Conservation (phyloP, 2,113 vertebrate genomes). For the Rhadina sibilatrix region DNA sequence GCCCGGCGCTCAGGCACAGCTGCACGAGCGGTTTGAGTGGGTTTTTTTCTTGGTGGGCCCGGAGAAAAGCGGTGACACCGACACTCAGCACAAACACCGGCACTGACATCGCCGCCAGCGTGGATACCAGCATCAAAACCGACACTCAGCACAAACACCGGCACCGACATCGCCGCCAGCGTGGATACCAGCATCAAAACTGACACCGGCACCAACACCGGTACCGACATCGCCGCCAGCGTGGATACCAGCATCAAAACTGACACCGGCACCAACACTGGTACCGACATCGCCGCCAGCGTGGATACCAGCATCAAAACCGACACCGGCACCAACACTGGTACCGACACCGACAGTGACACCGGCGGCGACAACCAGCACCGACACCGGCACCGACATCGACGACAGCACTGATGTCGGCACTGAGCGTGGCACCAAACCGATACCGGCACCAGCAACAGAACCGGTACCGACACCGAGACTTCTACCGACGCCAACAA, state of each 20-base stretch:
- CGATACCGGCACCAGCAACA: rapidly evolving
- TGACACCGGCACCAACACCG: not conserved
- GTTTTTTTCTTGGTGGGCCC: not conserved
- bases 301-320: not conserved
- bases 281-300: not conserved
- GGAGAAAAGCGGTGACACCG: rapidly evolving
- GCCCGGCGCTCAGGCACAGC: not conserved
- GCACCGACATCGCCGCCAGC: too few relatives aligned
- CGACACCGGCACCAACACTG: not conserved
- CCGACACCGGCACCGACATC: not conserved
- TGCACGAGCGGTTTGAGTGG: conserved; percentile 7
- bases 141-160: not conserved
- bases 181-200: too few relatives aligned
- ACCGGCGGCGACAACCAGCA: not conserved
- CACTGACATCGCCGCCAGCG: not conserved
- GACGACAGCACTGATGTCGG: too few relatives aligned
- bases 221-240: not conserved
- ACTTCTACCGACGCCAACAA: too few relatives aligned
- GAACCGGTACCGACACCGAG: not conserved
- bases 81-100: not conserved
- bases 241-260: not conserved
- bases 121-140: not conserved
- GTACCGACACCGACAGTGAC: too few relatives aligned
- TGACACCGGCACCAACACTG: not conserved
- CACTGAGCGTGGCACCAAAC: not conserved